Conservation (phyloP, 1,140 invertebrate genomes). For the Pectinophora gossypiella region DNA sequence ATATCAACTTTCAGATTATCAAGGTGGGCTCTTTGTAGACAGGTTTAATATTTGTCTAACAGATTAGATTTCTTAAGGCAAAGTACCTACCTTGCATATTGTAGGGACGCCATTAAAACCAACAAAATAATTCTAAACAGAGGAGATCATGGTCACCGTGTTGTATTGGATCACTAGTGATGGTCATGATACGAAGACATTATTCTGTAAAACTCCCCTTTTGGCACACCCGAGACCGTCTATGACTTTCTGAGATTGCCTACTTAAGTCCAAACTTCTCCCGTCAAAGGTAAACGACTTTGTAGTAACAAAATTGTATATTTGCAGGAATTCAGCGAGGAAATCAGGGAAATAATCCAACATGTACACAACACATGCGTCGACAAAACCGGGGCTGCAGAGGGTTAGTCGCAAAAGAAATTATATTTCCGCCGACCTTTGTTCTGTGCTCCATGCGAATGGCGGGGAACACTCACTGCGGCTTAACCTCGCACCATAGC, state of each 20-base stretch:
- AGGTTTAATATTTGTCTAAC: conserved; percentile 1
- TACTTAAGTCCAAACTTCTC: too few species aligned
- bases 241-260: too few species aligned
- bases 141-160: too few species aligned
- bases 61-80: neutral
- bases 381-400: conserved; percentile 64
- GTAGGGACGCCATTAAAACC: too few species aligned
- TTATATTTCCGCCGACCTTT: conserved; percentile 54
- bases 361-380: conserved; percentile 70
- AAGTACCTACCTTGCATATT: too few species aligned
- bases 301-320: too few species aligned
- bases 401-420: conserved; percentile 62
- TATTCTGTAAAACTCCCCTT: too few species aligned
- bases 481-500: conserved; percentile 21
- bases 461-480: conserved; percentile 32
- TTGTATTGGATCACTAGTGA: too few species aligned
- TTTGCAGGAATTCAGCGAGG: conserved; percentile 70
- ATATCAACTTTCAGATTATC: neutral
- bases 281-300: too few species aligned
- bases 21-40: neutral
- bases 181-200: too few species aligned
- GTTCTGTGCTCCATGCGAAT: conserved; percentile 47
- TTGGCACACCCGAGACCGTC: too few species aligned
- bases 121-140: too few species aligned
- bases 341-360: conserved; percentile 73